Evolutionary conservation across 2,888 invertebrate species (phyloP).

Genomic region (Hirudinaria manillensis): DNA sequence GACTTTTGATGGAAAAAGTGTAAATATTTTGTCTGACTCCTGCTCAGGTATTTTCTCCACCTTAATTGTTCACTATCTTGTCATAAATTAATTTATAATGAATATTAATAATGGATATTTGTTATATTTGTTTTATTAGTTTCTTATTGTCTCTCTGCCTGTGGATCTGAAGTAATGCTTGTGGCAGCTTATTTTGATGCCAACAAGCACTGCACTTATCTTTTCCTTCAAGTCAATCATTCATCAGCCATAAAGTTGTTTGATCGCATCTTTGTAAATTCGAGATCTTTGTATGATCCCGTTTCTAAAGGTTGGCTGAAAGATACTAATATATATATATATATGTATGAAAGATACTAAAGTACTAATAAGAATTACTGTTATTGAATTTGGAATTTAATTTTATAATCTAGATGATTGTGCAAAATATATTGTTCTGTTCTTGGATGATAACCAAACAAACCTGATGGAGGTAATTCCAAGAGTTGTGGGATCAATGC

Average conservation of each 20-base stretch:
- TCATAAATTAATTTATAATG: background rate
- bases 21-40: constrained; percentile 21
- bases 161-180: constrained; percentile 15
- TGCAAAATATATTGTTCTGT: constrained; percentile 29
- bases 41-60: background rate
- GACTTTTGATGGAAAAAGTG: constrained; percentile 22
- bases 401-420: constrained; percentile 25
- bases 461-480: background rate
- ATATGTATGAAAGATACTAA: background rate
- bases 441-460: constrained; percentile 24
- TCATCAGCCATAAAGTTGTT: constrained; percentile 17
- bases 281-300: constrained; percentile 10
- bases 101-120: background rate
- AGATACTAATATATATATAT: background rate
- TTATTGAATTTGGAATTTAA: background rate
- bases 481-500: constrained; percentile 10
- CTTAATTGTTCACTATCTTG: background rate
- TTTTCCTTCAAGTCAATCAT: constrained; percentile 19
- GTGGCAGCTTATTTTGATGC: constrained; percentile 8
- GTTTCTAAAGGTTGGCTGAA: constrained; percentile 2
- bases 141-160: constrained; percentile 3
- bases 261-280: background rate
- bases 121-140: background rate
- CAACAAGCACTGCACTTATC: constrained; percentile 10
- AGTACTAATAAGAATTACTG: background rate